These are phyloP conservation scores for Glyphotaelius pellucidus DNA, from an alignment of 2,888 invertebrate species.

Conservation along the genomic window DNA sequence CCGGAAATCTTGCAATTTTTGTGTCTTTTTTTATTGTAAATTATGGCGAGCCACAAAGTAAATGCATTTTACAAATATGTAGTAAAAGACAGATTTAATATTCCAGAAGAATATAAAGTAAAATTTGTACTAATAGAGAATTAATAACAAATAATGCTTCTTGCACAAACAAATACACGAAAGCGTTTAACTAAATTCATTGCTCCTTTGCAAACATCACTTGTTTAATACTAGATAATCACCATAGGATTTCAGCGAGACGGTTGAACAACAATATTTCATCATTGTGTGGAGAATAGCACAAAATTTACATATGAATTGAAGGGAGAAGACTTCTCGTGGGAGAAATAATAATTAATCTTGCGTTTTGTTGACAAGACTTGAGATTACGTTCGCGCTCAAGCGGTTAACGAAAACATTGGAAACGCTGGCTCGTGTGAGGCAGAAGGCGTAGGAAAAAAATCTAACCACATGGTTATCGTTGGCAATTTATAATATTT, in stretches of 20 bases:
- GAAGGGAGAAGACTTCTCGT: not conserved
- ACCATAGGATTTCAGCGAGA: not conserved
- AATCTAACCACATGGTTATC: no score
- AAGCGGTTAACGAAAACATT: not conserved
- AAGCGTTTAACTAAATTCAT: not conserved
- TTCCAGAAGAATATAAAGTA: not conserved
- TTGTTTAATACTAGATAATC: not conserved
- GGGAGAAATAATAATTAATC: not conserved
- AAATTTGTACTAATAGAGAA: not conserved
- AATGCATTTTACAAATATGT: no score
- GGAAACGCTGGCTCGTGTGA: not conserved
- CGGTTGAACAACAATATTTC: not conserved
- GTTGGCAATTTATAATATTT: not conserved
- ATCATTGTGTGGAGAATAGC: not conserved
- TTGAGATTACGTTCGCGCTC: not conserved
- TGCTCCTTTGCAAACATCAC: not conserved
- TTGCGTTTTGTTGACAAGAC: not conserved
- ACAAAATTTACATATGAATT: not conserved
- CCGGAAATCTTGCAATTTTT: no score
- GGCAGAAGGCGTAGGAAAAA: not conserved
- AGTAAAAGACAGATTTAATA: no score
- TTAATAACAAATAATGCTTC: not conserved
- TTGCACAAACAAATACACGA: not conserved
- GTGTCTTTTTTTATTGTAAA: no score
- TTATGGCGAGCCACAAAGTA: no score